These are phyloP conservation scores for Drosophila gaucha DNA, from an alignment of 2,888 invertebrate species.

Conservation along the genomic window DNA sequence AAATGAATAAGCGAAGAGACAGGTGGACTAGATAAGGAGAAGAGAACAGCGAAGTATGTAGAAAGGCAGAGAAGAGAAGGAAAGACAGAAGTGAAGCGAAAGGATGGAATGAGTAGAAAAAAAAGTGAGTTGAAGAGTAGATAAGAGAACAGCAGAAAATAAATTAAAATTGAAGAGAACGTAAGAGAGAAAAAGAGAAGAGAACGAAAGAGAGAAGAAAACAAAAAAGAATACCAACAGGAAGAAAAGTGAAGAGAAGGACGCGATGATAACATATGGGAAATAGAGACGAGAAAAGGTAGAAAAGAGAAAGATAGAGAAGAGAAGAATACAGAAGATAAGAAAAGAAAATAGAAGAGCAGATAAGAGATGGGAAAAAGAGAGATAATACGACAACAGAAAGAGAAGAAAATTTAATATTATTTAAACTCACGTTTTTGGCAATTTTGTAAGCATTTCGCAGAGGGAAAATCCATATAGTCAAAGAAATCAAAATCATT, in stretches of 20 bases:
- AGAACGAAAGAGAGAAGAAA: not conserved
- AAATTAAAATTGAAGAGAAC: not conserved
- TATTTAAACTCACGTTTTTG: slow-evolving; percentile 43
- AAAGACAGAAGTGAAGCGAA: not conserved
- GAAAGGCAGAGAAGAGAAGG: not conserved
- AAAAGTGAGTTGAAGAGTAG: too few species aligned
- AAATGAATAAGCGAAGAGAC: too few species aligned
- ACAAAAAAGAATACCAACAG: not conserved
- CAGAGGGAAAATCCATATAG: slow-evolving; percentile 43
- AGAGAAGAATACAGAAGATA: too few species aligned
- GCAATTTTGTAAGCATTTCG: slow-evolving; percentile 34
- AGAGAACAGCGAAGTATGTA: not conserved
- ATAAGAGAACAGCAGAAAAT: not conserved
- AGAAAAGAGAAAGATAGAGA: not conserved
- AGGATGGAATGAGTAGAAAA: too few species aligned
- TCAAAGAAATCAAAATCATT: slow-evolving; percentile 34
- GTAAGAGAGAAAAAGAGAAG: not conserved
- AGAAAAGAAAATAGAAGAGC: too few species aligned
- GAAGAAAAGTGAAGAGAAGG: too few species aligned
- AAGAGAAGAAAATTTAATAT: too few species aligned
- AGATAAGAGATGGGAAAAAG: too few species aligned
- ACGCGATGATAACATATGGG: too few species aligned
- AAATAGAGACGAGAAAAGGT: not conserved
- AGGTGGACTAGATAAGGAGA: too few species aligned
- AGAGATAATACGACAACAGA: too few species aligned